These are phyloP conservation scores for Andrena bucephala DNA, from an alignment of 2,888 invertebrate genomes.

Conservation along the genomic window DNA sequence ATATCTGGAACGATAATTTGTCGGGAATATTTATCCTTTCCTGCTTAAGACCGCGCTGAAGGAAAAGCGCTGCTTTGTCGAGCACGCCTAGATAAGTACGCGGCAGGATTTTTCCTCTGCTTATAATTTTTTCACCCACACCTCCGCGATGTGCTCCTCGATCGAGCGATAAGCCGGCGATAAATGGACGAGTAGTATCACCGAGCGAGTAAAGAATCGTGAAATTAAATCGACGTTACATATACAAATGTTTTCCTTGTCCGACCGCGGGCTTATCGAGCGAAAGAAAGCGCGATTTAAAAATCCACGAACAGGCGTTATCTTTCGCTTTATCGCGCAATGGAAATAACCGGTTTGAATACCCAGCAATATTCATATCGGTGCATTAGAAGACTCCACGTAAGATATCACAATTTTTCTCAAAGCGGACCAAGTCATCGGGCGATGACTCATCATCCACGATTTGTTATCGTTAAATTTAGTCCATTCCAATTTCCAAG, in stretches of 20 bases:
- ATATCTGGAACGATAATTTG: conserved; percentile 55
- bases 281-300: neutral
- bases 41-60: conserved; percentile 9
- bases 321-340: conserved; percentile 26
- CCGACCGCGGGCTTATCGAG: neutral
- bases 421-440: neutral
- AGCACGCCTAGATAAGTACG: neutral
- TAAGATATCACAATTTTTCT: conserved; percentile 35
- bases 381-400: conserved; percentile 5
- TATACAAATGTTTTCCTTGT: conserved; percentile 13
- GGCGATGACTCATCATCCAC: neutral
- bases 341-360: conserved; percentile 29
- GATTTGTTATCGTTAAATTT: conserved; percentile 27
- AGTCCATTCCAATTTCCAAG: neutral
- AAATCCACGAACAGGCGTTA: conserved; percentile 7
- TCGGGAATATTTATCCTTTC: conserved; percentile 57
- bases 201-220: neutral
- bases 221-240: conserved; percentile 3
- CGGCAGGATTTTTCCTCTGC: neutral
- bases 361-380: conserved; percentile 31
- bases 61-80: conserved; percentile 31
- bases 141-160: neutral
- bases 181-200: conserved; percentile 13
- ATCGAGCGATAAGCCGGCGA: conserved; percentile 13
- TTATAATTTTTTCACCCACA: neutral